Conservation (phyloP, 2,797 vertebrate genomes). For the Anomalospiza imberbis region DNA sequence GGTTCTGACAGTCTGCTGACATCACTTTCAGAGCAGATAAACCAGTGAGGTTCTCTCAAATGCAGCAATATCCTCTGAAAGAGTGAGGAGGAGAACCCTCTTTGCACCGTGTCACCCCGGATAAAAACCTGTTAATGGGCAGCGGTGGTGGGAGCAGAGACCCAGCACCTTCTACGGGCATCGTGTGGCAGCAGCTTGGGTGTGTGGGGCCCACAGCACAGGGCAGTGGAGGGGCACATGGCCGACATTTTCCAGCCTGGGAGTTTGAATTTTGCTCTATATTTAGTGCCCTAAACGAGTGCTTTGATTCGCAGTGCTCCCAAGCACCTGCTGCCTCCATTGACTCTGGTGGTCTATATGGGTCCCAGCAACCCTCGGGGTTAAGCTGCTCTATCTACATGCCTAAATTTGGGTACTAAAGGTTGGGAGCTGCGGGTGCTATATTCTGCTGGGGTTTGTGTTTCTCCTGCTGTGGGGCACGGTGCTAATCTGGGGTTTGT, state of each 20-base stretch:
- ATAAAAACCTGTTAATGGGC: conserved; percentile 18
- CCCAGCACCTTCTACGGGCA: conserved; percentile 17
- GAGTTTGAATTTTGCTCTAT: conserved; percentile 58
- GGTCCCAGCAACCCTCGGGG: conserved; percentile 14
- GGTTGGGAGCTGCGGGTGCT: conserved; percentile 27
- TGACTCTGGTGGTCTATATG: conserved; percentile 58
- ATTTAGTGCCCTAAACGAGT: conserved; percentile 32
- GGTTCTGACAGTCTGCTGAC: conserved; percentile 20
- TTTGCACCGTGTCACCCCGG: conserved; percentile 17
- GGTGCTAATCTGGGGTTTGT: not conserved
- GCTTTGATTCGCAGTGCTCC: conserved; percentile 57
- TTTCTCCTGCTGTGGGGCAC: conserved; percentile 14
- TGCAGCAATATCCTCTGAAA: conserved; percentile 20
- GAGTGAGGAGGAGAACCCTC: conserved; percentile 8
- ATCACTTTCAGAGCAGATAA: not conserved
- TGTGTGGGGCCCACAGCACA: rapidly evolving
- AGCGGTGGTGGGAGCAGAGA: not conserved
- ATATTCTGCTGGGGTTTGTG: conserved; percentile 52
- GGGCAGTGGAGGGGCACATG: not conserved
- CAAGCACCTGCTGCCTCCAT: conserved; percentile 57
- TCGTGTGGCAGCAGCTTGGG: not conserved
- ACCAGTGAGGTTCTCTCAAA: conserved; percentile 34
- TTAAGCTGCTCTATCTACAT: conserved; percentile 46
- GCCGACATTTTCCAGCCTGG: conserved; percentile 46
- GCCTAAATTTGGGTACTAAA: conserved; percentile 61